phyloP scores from a whole-genome alignment of 2,797 vertebrate species.

The Hippoglossus hippoglossus region DNA sequence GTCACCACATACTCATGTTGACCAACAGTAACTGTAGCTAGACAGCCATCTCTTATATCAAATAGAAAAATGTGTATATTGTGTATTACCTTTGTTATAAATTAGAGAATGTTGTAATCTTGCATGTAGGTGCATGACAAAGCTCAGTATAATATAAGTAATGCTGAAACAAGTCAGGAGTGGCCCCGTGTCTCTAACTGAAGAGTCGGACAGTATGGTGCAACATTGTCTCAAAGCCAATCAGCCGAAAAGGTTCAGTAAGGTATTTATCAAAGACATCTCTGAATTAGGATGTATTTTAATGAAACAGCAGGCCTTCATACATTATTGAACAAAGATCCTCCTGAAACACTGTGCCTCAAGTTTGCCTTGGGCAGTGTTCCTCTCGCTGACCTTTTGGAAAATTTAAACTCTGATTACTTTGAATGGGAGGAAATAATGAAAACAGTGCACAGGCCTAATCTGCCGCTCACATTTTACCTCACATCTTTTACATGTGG shows the following conservation, averaged over 20 bases:
- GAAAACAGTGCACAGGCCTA: constrained; percentile 48
- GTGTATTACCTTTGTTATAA: constrained; percentile 31
- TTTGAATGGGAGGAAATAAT: constrained; percentile 60
- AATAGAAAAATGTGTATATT: constrained; percentile 32
- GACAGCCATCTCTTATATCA: constrained; percentile 16
- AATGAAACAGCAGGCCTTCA: constrained; percentile 60
- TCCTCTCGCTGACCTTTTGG: constrained; percentile 74
- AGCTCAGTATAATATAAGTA: constrained; percentile 32
- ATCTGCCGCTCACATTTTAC: constrained; percentile 40
- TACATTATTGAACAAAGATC: constrained; percentile 66
- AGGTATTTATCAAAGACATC: constrained; percentile 67
- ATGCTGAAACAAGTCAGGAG: constrained; percentile 39
- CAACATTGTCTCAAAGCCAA: neutral
- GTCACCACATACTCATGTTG: neutral
- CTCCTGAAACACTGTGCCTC: constrained; percentile 48
- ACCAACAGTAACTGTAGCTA: neutral
- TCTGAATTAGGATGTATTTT: constrained; percentile 54
- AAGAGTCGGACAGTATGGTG: constrained; percentile 8
- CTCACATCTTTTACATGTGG: constrained; percentile 31
- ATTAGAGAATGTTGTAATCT: constrained; percentile 30
- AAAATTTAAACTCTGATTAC: constrained; percentile 70
- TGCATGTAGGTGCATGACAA: constrained; percentile 32
- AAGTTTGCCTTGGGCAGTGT: constrained; percentile 52
- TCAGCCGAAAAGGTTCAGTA: constrained; percentile 26
- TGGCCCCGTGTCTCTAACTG: constrained; percentile 17